phyloP scores from a whole-genome alignment of 2,797 vertebrate species.

The Rhinogobio ventralis region DNA sequence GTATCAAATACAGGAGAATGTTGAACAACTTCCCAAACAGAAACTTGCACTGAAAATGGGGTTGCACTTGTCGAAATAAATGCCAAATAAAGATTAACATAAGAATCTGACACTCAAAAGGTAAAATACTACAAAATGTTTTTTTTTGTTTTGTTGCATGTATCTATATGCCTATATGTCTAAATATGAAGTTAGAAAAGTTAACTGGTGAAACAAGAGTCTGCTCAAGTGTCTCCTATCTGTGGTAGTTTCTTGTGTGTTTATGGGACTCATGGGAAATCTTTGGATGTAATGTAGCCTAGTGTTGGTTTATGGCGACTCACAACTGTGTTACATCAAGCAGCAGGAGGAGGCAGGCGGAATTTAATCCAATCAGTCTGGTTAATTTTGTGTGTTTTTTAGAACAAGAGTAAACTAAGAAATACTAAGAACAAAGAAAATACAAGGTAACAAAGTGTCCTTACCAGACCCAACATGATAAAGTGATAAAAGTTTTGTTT shows the following conservation, averaged over 20 bases:
- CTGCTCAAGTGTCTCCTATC: not conserved
- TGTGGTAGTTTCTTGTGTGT: conserved; percentile 10
- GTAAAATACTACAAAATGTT: conserved; percentile 1
- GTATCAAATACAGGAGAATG: conserved; percentile 42
- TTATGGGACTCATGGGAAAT: conserved; percentile 26
- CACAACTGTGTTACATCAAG: conserved; percentile 29
- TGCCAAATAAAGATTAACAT: conserved; percentile 17
- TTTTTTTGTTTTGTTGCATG: not conserved
- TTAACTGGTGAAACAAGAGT: conserved; percentile 25
- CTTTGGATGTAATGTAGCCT: conserved; percentile 25
- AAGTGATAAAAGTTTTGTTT: not conserved
- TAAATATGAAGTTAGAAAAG: conserved; percentile 16
- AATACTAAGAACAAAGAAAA: not conserved
- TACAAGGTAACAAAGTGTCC: not conserved
- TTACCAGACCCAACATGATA: not conserved
- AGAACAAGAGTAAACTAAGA: conserved; percentile 8
- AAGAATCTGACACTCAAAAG: not conserved
- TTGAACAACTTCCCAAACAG: conserved; percentile 10
- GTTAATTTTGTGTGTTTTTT: conserved; percentile 32
- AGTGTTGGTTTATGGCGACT: conserved; percentile 17
- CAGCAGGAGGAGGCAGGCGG: conserved; percentile 30
- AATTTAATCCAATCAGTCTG: conserved; percentile 42
- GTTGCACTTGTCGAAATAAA: not conserved
- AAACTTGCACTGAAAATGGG: conserved; percentile 2
- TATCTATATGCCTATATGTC: not conserved